Evolutionary conservation across 2,888 invertebrate species (phyloP), one percentile per base, ranked within the genome.

Genomic region (Julus scandinavius): DNA sequence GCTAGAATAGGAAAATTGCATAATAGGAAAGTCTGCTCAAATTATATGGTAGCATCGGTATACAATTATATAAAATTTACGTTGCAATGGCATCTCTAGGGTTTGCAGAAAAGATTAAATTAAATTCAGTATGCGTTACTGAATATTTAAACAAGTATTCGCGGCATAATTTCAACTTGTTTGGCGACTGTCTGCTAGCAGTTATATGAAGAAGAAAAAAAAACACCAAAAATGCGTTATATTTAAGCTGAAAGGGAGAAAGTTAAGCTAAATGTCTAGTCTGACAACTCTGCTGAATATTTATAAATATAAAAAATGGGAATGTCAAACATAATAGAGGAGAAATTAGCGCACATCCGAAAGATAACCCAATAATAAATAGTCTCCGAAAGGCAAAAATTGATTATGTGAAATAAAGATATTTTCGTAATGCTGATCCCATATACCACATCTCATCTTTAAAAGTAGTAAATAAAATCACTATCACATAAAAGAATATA

Each of bases 271-370:
- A 40, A 80, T 5, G n/a, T 58, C n/a, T 58, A 58, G 15, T 29
- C 29, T 29, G 58, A 7, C 58, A 58, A 58, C 17, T 5, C 58
- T 80, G 38, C 1, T 80, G 38, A 80, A 80, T 80, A 80, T 80
- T 80, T 80, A 80, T 80, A 80, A 38, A 80, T 80, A 54, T 80
- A 38, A 80, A 72, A 80, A 80, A 80, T 80, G 80, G 80, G 13
- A 80, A 38, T 38, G 80, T 80, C 80, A 38, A 80, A 29, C 6
- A 80, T 38, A 80, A 80, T 15, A 38, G 15, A 38, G 11, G 38
- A 29, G 13, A 80, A 38, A 80, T 40, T 40, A 80, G 38, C 38
- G 15, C 4, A 13, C 13, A 38, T 80, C 29, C n/a, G 5, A 80
- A 38, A 29, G 17, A 15, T 40, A 80, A 38, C 80, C 2, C 13